Percentiles rank a stretch among this genome's conserved stretches.
Conservation (phyloP, 2,113 vertebrate genomes). For the Gavia stellata region DNA sequence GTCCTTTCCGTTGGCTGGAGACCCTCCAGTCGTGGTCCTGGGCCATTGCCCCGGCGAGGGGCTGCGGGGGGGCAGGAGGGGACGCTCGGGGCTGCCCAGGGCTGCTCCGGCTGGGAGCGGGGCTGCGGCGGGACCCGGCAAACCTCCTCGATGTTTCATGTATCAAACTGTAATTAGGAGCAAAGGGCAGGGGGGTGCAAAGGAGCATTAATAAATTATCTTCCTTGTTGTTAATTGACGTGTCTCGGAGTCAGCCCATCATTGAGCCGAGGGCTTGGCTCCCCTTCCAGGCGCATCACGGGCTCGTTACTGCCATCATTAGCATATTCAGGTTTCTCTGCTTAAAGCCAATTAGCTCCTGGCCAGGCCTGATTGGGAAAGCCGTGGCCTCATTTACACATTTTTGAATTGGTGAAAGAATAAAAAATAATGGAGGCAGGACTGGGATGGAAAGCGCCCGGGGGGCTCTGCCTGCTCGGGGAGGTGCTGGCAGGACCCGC, state of each 20-base stretch:
- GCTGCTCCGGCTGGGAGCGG: background rate
- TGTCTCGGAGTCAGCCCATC: conserved; percentile 15
- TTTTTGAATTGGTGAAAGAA: conserved; percentile 9
- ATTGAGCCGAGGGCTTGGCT: background rate
- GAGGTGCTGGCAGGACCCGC: background rate
- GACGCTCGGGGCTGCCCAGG: background rate
- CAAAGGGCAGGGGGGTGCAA: background rate
- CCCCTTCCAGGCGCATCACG: conserved; percentile 22
- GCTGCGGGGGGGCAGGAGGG: background rate
- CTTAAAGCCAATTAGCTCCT: conserved; percentile 69
- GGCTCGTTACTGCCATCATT: conserved; percentile 40
- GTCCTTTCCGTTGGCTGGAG: background rate
- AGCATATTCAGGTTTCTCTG: conserved; percentile 41
- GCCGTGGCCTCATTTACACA: conserved; percentile 36
- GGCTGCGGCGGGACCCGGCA: background rate
- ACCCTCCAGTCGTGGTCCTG: background rate
- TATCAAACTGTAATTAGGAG: conserved; percentile 54
- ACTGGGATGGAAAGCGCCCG: background rate
- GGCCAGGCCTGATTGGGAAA: conserved; percentile 20
- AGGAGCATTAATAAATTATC: conserved; percentile 64
- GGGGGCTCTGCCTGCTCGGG: background rate
- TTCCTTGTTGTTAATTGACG: conserved; percentile 57
- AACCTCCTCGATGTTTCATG: background rate
- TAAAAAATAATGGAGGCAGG: background rate
- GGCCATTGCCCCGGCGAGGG: accelerated